Percentiles rank a stretch among this genome's conserved stretches.
Conservation (phyloP, 1,140 invertebrate genomes). For the Zaprionus ghesquierei region DNA sequence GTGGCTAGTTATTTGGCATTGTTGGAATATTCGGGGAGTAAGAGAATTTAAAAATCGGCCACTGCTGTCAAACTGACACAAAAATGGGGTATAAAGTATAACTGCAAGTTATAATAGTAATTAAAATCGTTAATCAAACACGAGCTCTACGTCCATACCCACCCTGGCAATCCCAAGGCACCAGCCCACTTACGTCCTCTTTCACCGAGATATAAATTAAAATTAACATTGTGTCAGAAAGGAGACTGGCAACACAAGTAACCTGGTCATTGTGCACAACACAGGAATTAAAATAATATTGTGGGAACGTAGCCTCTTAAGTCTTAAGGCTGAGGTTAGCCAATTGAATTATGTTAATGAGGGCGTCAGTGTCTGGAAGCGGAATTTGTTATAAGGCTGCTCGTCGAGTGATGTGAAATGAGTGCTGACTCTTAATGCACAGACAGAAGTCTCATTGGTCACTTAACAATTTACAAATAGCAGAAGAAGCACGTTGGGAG, state of each 20-base stretch:
- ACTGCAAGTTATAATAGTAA: conserved; percentile 80
- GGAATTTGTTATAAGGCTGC: conserved; percentile 79
- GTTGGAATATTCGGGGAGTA: background rate
- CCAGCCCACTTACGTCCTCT: background rate
- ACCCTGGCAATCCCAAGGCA: background rate
- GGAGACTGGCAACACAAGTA: conserved; percentile 43
- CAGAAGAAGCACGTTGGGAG: conserved; percentile 1
- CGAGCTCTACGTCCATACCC: conserved; percentile 5
- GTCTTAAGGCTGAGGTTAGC: background rate
- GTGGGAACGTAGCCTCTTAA: too few species aligned
- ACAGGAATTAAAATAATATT: conserved; percentile 65
- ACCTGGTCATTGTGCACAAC: conserved; percentile 71
- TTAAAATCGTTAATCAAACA: conserved; percentile 63
- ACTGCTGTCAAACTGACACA: conserved; percentile 69
- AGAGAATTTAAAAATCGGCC: background rate
- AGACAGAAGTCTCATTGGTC: conserved; percentile 39
- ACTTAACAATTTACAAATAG: conserved; percentile 52
- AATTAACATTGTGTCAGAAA: conserved; percentile 57
- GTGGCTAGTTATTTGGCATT: conserved; percentile 55
- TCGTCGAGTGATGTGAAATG: conserved; percentile 42
- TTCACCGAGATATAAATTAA: conserved; percentile 58
- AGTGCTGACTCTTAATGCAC: conserved; percentile 45
- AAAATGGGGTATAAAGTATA: conserved; percentile 69
- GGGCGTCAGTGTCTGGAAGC: conserved; percentile 52
- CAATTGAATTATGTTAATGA: conserved; percentile 71